Evolutionary conservation across 2,797 vertebrate genomes (phyloP), one percentile per base, ranked within the genome.

Genomic region (Squalus acanthias): DNA sequence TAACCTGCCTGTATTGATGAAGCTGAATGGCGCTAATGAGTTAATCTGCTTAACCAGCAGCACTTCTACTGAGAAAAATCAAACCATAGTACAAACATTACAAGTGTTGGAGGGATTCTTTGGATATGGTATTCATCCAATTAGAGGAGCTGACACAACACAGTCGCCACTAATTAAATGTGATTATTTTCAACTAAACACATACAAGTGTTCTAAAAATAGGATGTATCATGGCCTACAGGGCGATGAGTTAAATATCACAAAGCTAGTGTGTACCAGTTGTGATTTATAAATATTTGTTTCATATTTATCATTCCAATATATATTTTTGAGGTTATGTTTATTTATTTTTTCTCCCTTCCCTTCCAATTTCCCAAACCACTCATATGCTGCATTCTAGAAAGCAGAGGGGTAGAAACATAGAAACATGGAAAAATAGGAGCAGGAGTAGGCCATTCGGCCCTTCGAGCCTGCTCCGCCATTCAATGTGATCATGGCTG

Each of bases 131-230:
- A 92, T 67, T n/a, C 7, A 63, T 92, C 60, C 60, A n/a, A 10
- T 39, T n/a, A 39, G 15, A 9, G 33, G n/a, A n/a, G 63, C 33
- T 39, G 17, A 33, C 33, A 92, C 13, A 92, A 22, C 29, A 65
- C 33, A 39, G 60, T 39, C 60, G 22, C 1, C 33, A 39, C 13
- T 60, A 60, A 29, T 65, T 63, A 92, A 65, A 92, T 92, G 63
- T 92, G 17, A 63, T 92, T 92, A 92, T 92, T 92, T 92, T 65
- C 63, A 92, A 67, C 89, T 39, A n/a, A 92, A 67, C 63, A 17
- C 26, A 39, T 67, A 60, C 26, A 39, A 65, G 13, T 92, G 33
- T 65, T 92, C 33, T 65, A 65, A 92, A 92, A 65, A 65, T 65
- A 39, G 33, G 29, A n/a, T n/a, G 60, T 24, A 26, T 65, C 60